Percentiles rank a stretch among this genome's conserved stretches.
Conservation (phyloP, 2,797 vertebrate species). For the Taeniopygia guttata region DNA sequence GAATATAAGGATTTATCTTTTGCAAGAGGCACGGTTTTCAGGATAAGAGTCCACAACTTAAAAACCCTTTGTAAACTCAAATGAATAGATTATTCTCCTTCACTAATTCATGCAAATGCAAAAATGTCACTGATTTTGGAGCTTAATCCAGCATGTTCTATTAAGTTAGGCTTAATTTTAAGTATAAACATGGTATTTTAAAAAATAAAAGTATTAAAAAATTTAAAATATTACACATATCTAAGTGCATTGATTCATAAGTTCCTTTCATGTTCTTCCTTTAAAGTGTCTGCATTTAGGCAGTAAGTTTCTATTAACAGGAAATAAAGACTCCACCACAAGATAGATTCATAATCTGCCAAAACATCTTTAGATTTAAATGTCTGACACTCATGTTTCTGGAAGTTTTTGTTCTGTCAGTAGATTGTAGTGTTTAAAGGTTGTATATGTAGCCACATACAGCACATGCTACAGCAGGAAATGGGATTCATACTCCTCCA, state of each 20-base stretch:
- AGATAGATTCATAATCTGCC: background rate
- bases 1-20: background rate
- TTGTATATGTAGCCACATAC: background rate
- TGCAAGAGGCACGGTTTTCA: background rate
- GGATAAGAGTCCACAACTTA: background rate
- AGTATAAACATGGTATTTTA: background rate
- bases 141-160: background rate
- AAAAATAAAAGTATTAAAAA: background rate
- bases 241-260: background rate
- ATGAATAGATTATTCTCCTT: background rate
- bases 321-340: background rate
- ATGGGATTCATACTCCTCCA: background rate
- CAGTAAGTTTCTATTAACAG: background rate
- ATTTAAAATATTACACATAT: background rate
- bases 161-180: background rate
- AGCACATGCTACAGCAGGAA: background rate
- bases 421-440: background rate
- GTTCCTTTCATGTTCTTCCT: background rate
- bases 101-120: background rate
- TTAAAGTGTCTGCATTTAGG: background rate
- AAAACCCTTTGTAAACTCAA: background rate
- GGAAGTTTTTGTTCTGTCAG: background rate
- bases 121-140: background rate
- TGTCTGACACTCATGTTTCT: background rate
- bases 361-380: background rate